Evolutionary conservation across 1,140 invertebrate species (phyloP).

Genomic region (Sogatella furcifera): DNA sequence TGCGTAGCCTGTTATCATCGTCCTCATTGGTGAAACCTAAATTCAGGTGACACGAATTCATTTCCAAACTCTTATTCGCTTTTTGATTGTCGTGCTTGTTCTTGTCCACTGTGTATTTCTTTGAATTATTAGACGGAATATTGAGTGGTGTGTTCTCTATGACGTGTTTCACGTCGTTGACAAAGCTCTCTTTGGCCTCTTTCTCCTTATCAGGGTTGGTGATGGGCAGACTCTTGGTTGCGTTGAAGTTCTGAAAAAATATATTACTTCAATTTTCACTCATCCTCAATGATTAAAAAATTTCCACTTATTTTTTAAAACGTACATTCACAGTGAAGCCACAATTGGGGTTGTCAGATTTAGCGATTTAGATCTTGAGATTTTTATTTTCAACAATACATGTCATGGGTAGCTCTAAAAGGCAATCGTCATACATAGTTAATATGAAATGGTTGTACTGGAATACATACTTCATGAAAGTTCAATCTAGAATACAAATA

Average conservation of each 20-base stretch:
- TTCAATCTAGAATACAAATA: no score
- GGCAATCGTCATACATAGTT: no score
- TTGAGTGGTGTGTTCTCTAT: conserved; percentile 6
- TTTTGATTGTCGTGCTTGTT: neutral
- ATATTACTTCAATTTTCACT: neutral
- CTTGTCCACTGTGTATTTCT: conserved; percentile 5
- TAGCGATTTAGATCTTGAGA: no score
- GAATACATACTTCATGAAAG: no score
- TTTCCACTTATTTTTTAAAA: neutral
- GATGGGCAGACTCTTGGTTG: neutral
- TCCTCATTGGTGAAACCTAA: conserved; percentile 7
- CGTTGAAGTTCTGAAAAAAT: neutral
- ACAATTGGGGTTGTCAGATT: no score
- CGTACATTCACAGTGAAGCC: no score
- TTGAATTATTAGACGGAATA: neutral
- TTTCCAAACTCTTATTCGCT: conserved; percentile 1
- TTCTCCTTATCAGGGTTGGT: neutral
- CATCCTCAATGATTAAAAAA: neutral
- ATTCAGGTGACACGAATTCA: conserved; percentile 4
- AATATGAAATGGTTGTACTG: no score
- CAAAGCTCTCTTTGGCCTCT: conserved; percentile 7
- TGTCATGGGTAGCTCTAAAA: no score
- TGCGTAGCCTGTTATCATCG: neutral
- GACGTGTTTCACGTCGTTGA: neutral
- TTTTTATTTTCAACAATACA: no score